These are phyloP conservation scores for Luperina nickerlii DNA, from an alignment of 2,888 invertebrate species.

Conservation along the genomic window DNA sequence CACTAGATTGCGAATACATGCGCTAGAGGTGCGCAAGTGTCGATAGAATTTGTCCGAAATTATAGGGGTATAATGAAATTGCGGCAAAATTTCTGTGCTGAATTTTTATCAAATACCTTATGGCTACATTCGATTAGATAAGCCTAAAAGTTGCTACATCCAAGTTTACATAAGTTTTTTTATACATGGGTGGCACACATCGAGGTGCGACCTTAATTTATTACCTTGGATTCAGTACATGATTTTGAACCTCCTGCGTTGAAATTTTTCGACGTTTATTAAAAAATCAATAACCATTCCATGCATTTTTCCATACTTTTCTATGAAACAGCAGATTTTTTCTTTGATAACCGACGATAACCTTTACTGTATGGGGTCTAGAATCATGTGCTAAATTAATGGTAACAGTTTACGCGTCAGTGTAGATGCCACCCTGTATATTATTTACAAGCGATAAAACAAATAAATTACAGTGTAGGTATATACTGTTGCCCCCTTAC, in stretches of 20 bases:
- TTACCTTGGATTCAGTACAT: not conserved
- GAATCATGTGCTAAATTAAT: too few species aligned
- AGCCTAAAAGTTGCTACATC: not conserved
- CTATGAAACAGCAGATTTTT: not conserved
- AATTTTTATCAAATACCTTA: not conserved
- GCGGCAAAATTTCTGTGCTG: not conserved
- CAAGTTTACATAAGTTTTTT: not conserved
- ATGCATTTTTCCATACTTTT: not conserved
- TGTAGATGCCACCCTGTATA: not conserved
- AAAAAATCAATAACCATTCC: too few species aligned
- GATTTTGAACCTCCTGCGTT: too few species aligned
- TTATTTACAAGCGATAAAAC: not conserved
- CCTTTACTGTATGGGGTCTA: too few species aligned
- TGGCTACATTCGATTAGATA: too few species aligned
- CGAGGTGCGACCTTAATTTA: too few species aligned
- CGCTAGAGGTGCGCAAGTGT: constrained; percentile 57
- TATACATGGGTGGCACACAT: not conserved
- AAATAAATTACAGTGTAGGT: not conserved
- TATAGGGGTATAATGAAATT: not conserved
- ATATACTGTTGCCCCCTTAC: too few species aligned
- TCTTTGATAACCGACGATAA: too few species aligned
- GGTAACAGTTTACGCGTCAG: too few species aligned
- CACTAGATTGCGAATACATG: constrained; percentile 69
- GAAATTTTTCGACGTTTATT: too few species aligned
- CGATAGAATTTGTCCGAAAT: constrained; percentile 24